Base-by-base conservation (phyloP, 2,888 invertebrate genomes). In the Nemurella pictetii region DNA sequence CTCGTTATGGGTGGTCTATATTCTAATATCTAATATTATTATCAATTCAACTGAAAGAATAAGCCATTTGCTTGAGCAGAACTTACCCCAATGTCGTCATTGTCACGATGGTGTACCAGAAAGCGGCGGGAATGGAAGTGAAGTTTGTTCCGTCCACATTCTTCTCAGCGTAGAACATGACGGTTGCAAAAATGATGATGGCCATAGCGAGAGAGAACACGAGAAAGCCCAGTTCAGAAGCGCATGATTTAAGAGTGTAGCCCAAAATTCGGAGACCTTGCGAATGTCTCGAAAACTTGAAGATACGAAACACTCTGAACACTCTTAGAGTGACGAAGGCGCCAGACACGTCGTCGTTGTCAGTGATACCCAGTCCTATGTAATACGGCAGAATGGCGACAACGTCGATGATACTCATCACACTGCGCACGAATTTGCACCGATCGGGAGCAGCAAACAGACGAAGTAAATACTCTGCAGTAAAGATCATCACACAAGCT, bases 91-190 rank as follows among this genome's bases (percentile, higher is more conserved):
- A 92, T 83, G 99, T 99, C 86, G 99, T 99, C 98, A 99, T 99
- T 88, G 99, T 99, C 90, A 99, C 99, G 90, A 99, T 99, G 90
- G 99, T 99, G 93, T 99, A 99, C 99, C 99, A 99, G 92, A 99
- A 99, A 88, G 99, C 99, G 85, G 99, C 98, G 86, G 99, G 99
- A 92, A 99, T 99, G 90, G 98, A 99, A 87, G 98, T 99, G 93
- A 99, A 99, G 91, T 97, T 97, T 85, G 99, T 99, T 89, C 96
- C 96, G 89, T 95, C 95, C 87, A 98, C 99, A 91, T 99, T 99
- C 92, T 99, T 99, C 93, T 99, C 99, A 83, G 99, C 99, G 93
- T 99, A 99, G 93, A 98, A 99, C 99, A 99, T 99, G 88, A 99
- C 98, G 74, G 99, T 99, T 87, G 99, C 99, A 91, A 99, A 99